These are phyloP conservation scores for Lasioglossum malachurum DNA, from an alignment of 2,888 invertebrate genomes.

Conservation along the genomic window DNA sequence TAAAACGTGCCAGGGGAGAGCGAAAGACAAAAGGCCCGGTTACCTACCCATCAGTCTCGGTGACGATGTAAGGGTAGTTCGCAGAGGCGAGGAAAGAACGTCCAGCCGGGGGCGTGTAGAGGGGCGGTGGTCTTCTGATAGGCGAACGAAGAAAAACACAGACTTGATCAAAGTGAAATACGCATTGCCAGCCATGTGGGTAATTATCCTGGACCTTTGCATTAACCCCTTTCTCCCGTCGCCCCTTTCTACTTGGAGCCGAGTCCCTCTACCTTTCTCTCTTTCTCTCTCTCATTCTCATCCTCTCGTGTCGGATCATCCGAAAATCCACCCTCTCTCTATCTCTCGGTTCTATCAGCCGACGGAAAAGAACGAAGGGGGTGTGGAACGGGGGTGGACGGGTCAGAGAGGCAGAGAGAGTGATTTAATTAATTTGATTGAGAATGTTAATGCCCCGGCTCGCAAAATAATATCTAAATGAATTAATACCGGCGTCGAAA, in stretches of 20 bases:
- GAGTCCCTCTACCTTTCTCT: not conserved
- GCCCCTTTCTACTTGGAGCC: conserved; percentile 47
- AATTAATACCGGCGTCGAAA: conserved; percentile 79
- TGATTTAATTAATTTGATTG: conserved; percentile 84
- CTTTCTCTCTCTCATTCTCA: not conserved
- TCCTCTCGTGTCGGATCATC: conserved; percentile 33
- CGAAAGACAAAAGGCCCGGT: conserved; percentile 80
- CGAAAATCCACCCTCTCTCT: conserved; percentile 48
- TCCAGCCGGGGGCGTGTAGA: conserved; percentile 46
- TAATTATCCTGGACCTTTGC: conserved; percentile 85
- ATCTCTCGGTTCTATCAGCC: conserved; percentile 39
- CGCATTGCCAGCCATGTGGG: conserved; percentile 84
- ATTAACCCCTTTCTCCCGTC: conserved; percentile 78
- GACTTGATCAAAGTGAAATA: conserved; percentile 84
- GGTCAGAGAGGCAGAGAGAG: not conserved
- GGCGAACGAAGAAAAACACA: conserved; percentile 84
- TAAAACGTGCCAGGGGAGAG: conserved; percentile 79
- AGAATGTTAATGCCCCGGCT: conserved; percentile 80
- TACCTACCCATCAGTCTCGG: conserved; percentile 77
- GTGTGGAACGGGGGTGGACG: not conserved
- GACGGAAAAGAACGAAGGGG: conserved; percentile 24
- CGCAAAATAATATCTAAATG: conserved; percentile 83
- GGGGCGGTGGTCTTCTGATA: conserved; percentile 76
- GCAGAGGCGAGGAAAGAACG: conserved; percentile 68
- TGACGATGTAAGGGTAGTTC: conserved; percentile 78